A percentile compares a stretch with the other conserved stretches of the same genome.
Conservation (phyloP, 2,797 vertebrate species). For the Salmo trutta region DNA sequence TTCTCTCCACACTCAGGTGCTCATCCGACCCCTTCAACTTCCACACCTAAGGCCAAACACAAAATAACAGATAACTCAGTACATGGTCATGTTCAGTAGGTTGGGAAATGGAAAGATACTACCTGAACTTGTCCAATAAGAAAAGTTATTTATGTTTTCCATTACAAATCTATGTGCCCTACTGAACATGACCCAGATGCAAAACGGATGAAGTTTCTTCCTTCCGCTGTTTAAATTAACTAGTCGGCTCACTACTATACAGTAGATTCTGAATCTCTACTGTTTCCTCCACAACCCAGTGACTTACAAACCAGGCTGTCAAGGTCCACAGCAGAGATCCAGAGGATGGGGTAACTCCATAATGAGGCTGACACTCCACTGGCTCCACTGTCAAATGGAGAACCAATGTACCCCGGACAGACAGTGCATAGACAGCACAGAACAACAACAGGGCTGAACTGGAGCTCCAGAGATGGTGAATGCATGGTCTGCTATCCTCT, state of each 20-base stretch:
- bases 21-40: conserved; percentile 76
- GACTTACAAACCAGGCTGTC: conserved; percentile 28
- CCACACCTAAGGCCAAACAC: conserved; percentile 63
- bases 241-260: not conserved
- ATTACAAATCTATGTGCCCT: not conserved
- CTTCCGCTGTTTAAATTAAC: not conserved
- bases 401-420: conserved; percentile 26
- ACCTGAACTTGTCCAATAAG: not conserved
- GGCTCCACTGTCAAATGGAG: conserved; percentile 33
- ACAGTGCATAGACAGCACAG: conserved; percentile 2
- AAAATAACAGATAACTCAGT: conserved; percentile 17
- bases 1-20: conserved; percentile 69
- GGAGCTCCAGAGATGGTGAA: not conserved
- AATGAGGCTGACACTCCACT: conserved; percentile 27
- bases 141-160: not conserved
- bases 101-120: not conserved
- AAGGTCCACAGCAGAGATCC: conserved; percentile 22
- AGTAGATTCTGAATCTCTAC: too few species aligned
- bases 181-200: not conserved
- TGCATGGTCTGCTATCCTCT: not conserved
- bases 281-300: conserved; percentile 7
- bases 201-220: not conserved
- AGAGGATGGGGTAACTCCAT: not conserved
- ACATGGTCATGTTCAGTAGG: not conserved
- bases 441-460: not conserved